Evolutionary conservation across 1,140 invertebrate species (phyloP), one percentile per base, ranked within the genome.

Genomic region (Akabosia matsudoensis): DNA sequence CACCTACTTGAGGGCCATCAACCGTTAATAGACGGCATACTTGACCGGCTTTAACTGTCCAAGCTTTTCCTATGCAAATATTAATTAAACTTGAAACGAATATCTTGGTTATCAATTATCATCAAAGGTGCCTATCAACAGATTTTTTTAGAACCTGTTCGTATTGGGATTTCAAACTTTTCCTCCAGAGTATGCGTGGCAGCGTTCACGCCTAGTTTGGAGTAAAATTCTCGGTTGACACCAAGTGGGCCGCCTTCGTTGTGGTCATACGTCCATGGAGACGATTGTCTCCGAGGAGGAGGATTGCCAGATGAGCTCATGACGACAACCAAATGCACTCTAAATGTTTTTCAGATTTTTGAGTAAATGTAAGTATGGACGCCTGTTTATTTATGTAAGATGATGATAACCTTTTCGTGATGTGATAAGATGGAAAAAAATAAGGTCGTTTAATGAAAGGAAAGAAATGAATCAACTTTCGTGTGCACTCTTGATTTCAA

Each of bases 1-100:
- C 86, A 16, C 85, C 86, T 52, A 87, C 86, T 61, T 81, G 80
- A 0, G 76, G 71, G 18, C 78, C 80, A 2, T 75, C 26, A 13
- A 77, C 45, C 30, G 80, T 74, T 10, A 79, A 33, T 34, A 81
- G 76, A 22, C 80, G 61, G 61, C 80, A 81, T 0, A 81, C 18
- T 73, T 81, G 80, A 18, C 80, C 80, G 51, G 61, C 54, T 71
- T 78, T 73, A 7, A 81, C 76, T 77, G 78, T 70, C 80, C 80
- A 81, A 28, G 80, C 80, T 77, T 78, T 56, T 22, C 78, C 80
- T 33, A 45, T 73, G 10, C 74, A 33, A 37, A 79, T 81, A 10
- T 30, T 10, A 18, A 45, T 18, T 7, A 45, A 45, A 45, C 37
- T n/a, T 51, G 10, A 51, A 51, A 13, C 45, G n/a, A 51, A 10